Percentiles rank a stretch among this genome's conserved stretches.
Evolutionary conservation across 1,140 invertebrate species (phyloP).

Genomic region (Drosophila tristis): DNA sequence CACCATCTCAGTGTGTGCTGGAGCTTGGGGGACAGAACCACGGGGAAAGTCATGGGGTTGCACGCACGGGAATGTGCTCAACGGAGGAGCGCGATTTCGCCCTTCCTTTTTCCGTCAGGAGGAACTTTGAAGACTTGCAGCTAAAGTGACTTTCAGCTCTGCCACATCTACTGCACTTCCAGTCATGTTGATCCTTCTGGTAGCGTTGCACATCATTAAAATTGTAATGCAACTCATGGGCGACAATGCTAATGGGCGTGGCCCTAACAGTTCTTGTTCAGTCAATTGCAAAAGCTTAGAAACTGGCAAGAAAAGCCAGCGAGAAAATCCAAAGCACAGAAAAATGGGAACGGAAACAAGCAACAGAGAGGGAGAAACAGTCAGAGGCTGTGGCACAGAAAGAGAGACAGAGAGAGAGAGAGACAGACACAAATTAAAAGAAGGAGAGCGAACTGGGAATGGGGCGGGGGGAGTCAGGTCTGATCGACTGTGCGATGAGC

Average conservation of each 20-base stretch:
- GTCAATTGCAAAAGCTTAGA: slow-evolving; percentile 66
- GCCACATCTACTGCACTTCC: neutral
- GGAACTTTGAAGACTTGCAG: slow-evolving; percentile 34
- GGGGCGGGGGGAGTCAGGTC: slow-evolving; percentile 5
- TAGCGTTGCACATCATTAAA: slow-evolving; percentile 72
- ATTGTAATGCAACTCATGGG: slow-evolving; percentile 60
- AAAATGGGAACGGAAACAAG: slow-evolving; percentile 32
- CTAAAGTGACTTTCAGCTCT: slow-evolving; percentile 34
- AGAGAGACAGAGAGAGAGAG: neutral
- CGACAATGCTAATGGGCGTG: slow-evolving; percentile 66
- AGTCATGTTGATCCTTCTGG: slow-evolving; percentile 8
- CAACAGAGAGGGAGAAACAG: slow-evolving; percentile 3
- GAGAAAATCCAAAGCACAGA: slow-evolving; percentile 7
- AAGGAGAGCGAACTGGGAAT: neutral
- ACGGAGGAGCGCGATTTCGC: neutral
- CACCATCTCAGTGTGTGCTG: slow-evolving; percentile 46
- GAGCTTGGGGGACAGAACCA: slow-evolving; percentile 37
- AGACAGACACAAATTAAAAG: neutral
- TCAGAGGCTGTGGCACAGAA: slow-evolving; percentile 7
- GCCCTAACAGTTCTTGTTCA: slow-evolving; percentile 53
- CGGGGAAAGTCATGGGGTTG: slow-evolving; percentile 6
- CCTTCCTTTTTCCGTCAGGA: neutral
- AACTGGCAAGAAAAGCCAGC: slow-evolving; percentile 41
- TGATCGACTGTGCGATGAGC: slow-evolving; percentile 62
- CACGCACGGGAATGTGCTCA: slow-evolving; percentile 5